Evolutionary conservation across 2,113 vertebrate species (phyloP).

Genomic region (Polypterus bichir): DNA sequence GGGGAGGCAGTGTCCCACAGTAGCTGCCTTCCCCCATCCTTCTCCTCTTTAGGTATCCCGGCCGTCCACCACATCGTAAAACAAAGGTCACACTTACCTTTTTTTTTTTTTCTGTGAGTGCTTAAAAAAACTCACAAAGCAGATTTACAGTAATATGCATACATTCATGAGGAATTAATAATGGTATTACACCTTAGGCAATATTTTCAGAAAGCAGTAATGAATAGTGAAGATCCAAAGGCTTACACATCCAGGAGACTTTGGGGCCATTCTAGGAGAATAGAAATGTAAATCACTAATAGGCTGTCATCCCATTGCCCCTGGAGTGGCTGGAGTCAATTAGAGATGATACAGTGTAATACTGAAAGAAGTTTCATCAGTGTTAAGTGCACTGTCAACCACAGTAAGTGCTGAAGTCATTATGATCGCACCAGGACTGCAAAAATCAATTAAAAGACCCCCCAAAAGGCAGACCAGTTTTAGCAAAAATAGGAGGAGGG

Average conservation of each 20-base stretch:
- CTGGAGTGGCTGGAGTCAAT: neutral
- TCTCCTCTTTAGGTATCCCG: too few relatives aligned
- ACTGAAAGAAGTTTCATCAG: slow-evolving; percentile 6
- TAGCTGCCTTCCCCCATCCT: too few relatives aligned
- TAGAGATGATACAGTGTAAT: slow-evolving; percentile 3
- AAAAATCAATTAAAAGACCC: slow-evolving; percentile 1
- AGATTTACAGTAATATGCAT: too few relatives aligned
- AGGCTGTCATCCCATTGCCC: neutral
- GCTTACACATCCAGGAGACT: neutral
- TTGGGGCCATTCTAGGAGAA: neutral
- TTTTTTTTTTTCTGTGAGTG: too few relatives aligned
- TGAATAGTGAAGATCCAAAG: neutral
- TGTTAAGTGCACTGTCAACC: slow-evolving; percentile 6
- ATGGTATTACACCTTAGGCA: too few relatives aligned
- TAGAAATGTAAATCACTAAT: neutral
- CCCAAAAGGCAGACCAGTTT: too few relatives aligned
- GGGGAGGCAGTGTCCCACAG: too few relatives aligned
- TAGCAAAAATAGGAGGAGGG: too few relatives aligned
- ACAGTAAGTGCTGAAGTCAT: neutral
- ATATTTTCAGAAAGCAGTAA: neutral
- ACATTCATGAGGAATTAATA: too few relatives aligned
- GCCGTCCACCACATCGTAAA: too few relatives aligned
- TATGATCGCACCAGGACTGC: neutral
- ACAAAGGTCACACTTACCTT: too few relatives aligned
- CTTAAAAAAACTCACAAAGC: too few relatives aligned